Evolutionary conservation across 2,113 vertebrate genomes (phyloP).

Genomic region (Bujurquina vittata): DNA sequence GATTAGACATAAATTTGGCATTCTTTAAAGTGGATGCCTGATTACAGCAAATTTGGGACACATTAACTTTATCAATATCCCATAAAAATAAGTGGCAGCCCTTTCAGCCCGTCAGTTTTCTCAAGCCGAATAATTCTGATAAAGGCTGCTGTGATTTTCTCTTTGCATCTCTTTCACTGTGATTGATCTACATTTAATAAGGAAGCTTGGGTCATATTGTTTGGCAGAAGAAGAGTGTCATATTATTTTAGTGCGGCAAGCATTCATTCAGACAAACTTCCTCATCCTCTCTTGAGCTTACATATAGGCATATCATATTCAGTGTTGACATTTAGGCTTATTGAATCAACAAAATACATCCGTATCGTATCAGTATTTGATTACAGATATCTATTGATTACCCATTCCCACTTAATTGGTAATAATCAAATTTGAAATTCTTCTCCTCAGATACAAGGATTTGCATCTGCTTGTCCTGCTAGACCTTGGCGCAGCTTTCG

Average conservation of each 20-base stretch:
- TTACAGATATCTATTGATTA: neutral
- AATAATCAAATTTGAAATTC: too few species aligned
- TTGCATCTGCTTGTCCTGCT: too few species aligned
- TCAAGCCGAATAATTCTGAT: conserved; percentile 10
- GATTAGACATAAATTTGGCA: neutral
- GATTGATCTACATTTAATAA: conserved; percentile 3
- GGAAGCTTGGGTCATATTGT: conserved; percentile 1
- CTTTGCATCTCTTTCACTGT: neutral
- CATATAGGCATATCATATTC: neutral
- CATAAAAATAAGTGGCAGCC: conserved; percentile 2
- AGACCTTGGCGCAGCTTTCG: too few species aligned
- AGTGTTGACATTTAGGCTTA: neutral
- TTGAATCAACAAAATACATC: neutral
- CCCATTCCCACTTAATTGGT: too few species aligned
- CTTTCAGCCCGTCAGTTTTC: neutral
- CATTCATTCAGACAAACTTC: neutral
- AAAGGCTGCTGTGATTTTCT: neutral
- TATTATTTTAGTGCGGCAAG: neutral
- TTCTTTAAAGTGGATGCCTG: neutral
- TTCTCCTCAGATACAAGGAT: too few species aligned
- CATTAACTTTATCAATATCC: neutral
- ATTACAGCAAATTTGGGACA: neutral
- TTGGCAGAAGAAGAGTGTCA: neutral
- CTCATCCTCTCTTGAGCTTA: neutral
- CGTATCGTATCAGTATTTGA: neutral